Base-by-base conservation (phyloP, 2,113 vertebrate species). In the Romanogobio albipinnatus region DNA sequence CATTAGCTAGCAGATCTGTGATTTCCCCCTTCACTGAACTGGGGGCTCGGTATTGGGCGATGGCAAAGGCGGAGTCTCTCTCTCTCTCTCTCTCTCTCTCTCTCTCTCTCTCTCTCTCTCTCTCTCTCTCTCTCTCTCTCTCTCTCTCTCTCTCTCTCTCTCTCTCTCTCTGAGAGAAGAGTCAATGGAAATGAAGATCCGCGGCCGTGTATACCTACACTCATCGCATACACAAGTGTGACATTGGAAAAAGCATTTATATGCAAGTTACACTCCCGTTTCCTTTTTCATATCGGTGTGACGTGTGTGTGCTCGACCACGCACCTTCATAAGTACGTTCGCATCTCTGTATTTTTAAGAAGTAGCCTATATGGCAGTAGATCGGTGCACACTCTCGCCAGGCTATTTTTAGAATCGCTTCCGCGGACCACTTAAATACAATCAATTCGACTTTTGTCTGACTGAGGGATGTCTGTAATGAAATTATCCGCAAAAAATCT, bases 1-100 rank as follows among this genome's bases (percentile, higher is more conserved):
- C 86, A 86, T 91, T 86, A 29, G 80, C 71, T 75, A 43, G 86
- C 83, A 87, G 88, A 59, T 88, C 83, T 74, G 90, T 84, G 88
- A 82, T 85, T 87, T 86, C 87, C 83, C 84, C 87, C 76, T 82
- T 89, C 88, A 89, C 88, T 84, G 66, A 89, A 87, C 88, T 86
- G 64, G 82, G 85, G 87, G 89, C 89, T 84, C 39, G 87, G 87
- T 88, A 90, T 62, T 85, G 83, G 89, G 76, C 81, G 43, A 81
- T 82, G 87, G 85, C 81, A 82, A 85, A 93, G 94, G 94, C 93
- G 95, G 95, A 94, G 92, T 91, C 93, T 29, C 29, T 29, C 29
- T 29, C 29, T 70, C 89, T 83, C 88, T 51, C 84, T 82, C 75
- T 86, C 85, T 81, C 86, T 64, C 68, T 74, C 79, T 59, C 78